Evolutionary conservation across 2,113 vertebrate genomes (phyloP).

Genomic region (Anguilla japonica): DNA sequence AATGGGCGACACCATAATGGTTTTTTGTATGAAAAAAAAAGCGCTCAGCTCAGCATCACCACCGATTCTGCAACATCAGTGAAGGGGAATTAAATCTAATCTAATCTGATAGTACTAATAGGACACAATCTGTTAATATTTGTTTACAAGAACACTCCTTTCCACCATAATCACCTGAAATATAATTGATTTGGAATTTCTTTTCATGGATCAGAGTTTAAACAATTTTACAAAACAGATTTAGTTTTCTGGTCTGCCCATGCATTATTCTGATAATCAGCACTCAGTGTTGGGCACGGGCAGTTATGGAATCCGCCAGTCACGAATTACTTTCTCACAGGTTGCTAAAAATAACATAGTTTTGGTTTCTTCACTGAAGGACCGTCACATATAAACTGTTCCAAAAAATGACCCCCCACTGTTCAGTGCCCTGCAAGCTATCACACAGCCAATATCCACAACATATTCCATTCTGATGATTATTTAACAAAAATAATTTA

Average conservation of each 20-base stretch:
- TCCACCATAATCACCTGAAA: background rate
- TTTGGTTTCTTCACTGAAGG: slow-evolving; percentile 13
- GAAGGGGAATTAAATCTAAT: background rate
- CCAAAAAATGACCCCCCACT: background rate
- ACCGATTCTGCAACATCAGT: background rate
- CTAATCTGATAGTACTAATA: background rate
- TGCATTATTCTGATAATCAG: background rate
- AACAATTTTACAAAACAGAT: background rate
- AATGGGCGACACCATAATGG: background rate
- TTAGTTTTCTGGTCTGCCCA: slow-evolving; percentile 2
- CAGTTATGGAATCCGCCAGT: slow-evolving; percentile 15
- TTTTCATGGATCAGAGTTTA: background rate
- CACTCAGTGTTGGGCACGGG: background rate
- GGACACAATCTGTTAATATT: background rate
- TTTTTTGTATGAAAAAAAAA: background rate
- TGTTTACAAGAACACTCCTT: slow-evolving; percentile 2
- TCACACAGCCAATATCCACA: background rate
- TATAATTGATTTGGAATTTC: background rate
- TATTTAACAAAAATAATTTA: background rate
- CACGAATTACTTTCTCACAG: slow-evolving; percentile 33
- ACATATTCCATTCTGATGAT: background rate
- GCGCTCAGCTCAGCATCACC: background rate
- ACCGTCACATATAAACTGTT: slow-evolving; percentile 15
- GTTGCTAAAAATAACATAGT: slow-evolving; percentile 39
- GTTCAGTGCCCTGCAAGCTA: background rate